phyloP scores from a whole-genome alignment of 2,113 vertebrate genomes.

The Mus pahari region DNA sequence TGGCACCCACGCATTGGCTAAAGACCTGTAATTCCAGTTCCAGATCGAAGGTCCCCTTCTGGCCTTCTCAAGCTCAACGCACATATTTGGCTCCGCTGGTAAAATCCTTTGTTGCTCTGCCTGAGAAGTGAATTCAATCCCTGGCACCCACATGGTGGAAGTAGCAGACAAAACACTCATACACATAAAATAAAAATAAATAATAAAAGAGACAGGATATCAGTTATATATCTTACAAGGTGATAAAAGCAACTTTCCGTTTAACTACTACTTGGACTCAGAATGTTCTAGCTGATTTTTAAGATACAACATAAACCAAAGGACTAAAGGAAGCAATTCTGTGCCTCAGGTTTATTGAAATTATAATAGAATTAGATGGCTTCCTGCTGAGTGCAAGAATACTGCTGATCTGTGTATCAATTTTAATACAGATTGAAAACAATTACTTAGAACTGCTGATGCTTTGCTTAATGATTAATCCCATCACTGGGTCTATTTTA shows the following conservation, averaged over 20 bases:
- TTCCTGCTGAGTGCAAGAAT: constrained; percentile 12
- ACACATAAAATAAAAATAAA: neutral
- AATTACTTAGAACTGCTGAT: constrained; percentile 60
- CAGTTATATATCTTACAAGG: neutral
- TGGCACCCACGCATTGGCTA: neutral
- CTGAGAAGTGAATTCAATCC: neutral
- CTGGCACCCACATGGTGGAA: neutral
- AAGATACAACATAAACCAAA: constrained; percentile 6
- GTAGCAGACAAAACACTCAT: neutral
- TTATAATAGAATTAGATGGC: neutral
- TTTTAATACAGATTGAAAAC: constrained; percentile 30
- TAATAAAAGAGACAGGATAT: neutral
- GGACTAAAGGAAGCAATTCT: neutral
- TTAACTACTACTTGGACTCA: neutral
- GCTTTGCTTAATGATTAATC: constrained; percentile 46
- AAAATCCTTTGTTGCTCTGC: neutral
- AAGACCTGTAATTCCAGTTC: neutral
- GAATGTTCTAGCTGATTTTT: constrained; percentile 21
- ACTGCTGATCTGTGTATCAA: constrained; percentile 34
- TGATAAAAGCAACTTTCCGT: neutral
- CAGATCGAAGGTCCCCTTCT: neutral
- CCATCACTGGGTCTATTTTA: constrained; percentile 47
- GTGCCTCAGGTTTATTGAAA: constrained; percentile 14
- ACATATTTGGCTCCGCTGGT: neutral
- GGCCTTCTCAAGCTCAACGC: neutral